These are phyloP conservation scores for Sympetrum striolatum DNA, from an alignment of 2,888 invertebrate genomes.

Conservation along the genomic window DNA sequence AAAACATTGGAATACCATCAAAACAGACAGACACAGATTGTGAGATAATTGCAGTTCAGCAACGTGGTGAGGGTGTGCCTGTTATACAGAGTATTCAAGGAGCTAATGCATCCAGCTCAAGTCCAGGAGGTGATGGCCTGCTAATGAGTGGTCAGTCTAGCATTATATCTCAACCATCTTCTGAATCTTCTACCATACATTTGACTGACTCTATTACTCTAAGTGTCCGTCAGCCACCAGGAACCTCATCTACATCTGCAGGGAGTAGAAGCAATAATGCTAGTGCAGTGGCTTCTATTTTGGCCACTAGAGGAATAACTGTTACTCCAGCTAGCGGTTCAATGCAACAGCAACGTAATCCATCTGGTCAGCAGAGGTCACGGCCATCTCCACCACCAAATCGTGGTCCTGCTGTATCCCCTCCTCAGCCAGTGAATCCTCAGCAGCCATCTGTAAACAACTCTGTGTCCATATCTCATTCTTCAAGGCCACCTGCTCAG, in stretches of 20 bases:
- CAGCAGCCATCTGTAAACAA: slow-evolving; percentile 60
- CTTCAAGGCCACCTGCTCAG: not conserved
- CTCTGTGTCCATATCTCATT: slow-evolving; percentile 53
- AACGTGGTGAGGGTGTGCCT: slow-evolving; percentile 74
- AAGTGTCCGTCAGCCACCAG: slow-evolving; percentile 62
- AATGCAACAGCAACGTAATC: slow-evolving; percentile 12
- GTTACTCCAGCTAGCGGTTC: slow-evolving; percentile 67
- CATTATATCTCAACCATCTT: slow-evolving; percentile 58
- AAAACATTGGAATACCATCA: slow-evolving; percentile 72
- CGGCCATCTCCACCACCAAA: slow-evolving; percentile 37
- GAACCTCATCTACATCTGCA: not conserved
- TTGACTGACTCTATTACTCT: slow-evolving; percentile 77
- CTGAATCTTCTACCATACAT: slow-evolving; percentile 68
- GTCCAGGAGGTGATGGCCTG: not conserved
- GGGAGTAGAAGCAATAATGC: slow-evolving; percentile 64
- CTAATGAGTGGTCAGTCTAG: not conserved
- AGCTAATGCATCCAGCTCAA: slow-evolving; percentile 49
- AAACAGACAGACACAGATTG: slow-evolving; percentile 78
- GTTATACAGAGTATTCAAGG: slow-evolving; percentile 79
- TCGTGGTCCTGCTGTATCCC: not conserved
- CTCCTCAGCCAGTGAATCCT: slow-evolving; percentile 56
- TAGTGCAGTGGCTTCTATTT: slow-evolving; percentile 76
- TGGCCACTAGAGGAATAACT: slow-evolving; percentile 79
- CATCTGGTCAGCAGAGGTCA: slow-evolving; percentile 35
- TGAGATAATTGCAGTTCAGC: slow-evolving; percentile 77